Evolutionary conservation across 2,888 invertebrate species (phyloP).

Genomic region (Cryptophagus acutangulus): DNA sequence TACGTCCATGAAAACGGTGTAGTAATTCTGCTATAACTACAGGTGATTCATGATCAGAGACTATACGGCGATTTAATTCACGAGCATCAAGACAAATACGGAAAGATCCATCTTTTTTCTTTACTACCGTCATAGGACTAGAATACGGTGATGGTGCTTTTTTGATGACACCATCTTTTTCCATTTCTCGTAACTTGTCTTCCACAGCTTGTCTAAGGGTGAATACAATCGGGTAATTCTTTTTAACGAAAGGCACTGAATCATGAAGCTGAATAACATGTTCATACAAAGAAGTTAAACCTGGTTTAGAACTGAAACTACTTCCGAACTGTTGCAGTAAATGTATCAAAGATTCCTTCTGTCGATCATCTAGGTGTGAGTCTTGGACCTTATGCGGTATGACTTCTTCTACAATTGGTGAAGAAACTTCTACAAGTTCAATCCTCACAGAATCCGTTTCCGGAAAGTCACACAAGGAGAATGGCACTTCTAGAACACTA

Average conservation of each 20-base stretch:
- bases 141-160: too few relatives aligned
- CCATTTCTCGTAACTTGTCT: slow-evolving; percentile 10
- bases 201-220: slow-evolving; percentile 2
- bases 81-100: slow-evolving; percentile 14
- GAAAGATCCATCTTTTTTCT: slow-evolving; percentile 10
- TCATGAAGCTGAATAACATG: slow-evolving; percentile 10
- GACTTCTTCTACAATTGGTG: too few relatives aligned
- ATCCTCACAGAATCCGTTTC: too few relatives aligned
- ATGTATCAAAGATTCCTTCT: too few relatives aligned
- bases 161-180: slow-evolving; percentile 10
- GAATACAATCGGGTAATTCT: slow-evolving; percentile 13
- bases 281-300: slow-evolving; percentile 7
- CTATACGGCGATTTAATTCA: slow-evolving; percentile 4
- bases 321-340: too few relatives aligned
- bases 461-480: too few relatives aligned
- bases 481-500: too few relatives aligned
- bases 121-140: too few relatives aligned
- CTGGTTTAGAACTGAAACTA: slow-evolving; percentile 8
- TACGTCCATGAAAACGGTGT: not conserved
- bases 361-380: too few relatives aligned
- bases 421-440: too few relatives aligned
- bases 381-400: too few relatives aligned
- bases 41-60: slow-evolving; percentile 1
- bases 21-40: not conserved
- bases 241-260: slow-evolving; percentile 2